Percentiles rank a stretch among this genome's conserved stretches.
Conservation (phyloP, 2,797 vertebrate genomes). For the Eptatretus atami region DNA sequence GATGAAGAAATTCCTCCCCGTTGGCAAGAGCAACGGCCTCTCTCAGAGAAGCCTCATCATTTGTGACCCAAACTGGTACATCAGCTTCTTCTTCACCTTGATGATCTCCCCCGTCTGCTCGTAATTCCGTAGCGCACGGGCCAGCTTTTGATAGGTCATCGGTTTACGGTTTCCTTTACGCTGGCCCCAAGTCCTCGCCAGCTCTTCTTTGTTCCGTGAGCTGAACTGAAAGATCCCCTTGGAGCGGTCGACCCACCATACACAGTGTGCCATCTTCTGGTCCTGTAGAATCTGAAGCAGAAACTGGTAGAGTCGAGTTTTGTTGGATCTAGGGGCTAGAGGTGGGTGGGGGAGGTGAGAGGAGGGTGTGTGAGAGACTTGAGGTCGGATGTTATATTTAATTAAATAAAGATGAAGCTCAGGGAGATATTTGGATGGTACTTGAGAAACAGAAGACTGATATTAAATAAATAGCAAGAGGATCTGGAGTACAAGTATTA, state of each 20-base stretch:
- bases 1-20: too few species aligned
- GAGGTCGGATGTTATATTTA: too few species aligned
- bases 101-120: conserved; percentile 72
- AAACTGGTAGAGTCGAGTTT: conserved; percentile 67
- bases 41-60: conserved; percentile 10
- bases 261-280: conserved; percentile 54
- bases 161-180: conserved; percentile 88
- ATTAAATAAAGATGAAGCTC: too few species aligned
- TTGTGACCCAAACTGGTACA: conserved; percentile 52
- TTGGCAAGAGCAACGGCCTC: too few species aligned
- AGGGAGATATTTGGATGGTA: too few species aligned
- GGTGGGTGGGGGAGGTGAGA: background rate
- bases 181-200: conserved; percentile 77
- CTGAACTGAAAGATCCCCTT: conserved; percentile 76
- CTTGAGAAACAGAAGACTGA: too few species aligned
- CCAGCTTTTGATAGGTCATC: conserved; percentile 99
- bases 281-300: conserved; percentile 51
- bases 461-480: too few species aligned
- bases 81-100: conserved; percentile 74
- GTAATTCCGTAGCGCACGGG: conserved; percentile 79
- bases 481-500: too few species aligned
- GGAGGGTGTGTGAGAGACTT: too few species aligned
- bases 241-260: conserved; percentile 65
- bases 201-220: conserved; percentile 88
- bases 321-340: conserved; percentile 56